Base-by-base conservation (phyloP, 2,113 vertebrate genomes). In the Festucalex cinctus region DNA sequence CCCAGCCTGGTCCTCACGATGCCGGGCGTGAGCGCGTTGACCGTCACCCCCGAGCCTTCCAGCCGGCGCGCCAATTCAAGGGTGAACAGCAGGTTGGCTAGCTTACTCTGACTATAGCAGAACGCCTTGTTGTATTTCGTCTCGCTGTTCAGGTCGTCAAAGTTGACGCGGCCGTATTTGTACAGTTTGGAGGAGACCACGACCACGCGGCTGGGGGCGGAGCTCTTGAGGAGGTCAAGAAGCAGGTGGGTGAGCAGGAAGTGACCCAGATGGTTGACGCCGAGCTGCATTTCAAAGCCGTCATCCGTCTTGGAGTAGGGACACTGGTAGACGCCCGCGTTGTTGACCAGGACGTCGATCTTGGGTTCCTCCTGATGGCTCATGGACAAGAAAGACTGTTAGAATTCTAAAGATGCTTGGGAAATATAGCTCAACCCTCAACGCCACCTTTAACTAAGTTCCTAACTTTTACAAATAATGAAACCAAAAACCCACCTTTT, bases 111-210 rank as follows among this genome's bases (percentile, higher is more conserved):
- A 76, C 94, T 96, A 53, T 98, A 98, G 79, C 91, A 94, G 88
- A 93, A 95, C 32, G 94, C 92, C 84, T 94, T 96, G 77, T 93
- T 89, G 81, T 97, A 98, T 82, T 70, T 93, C 13, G 80, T 79
- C 68, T 98, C 96, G 74, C 95, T 95, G 83, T 96, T 96, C 83
- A 97, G 84, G 86, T 98, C 95, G 19, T 97, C 93, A 63, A 98
- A 98, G 85, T 98, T 96, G 87, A 98, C 93, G 68, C 92, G 90
- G 70, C 96, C 96, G 0, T 96, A 94, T 84, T 98, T 98, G 87
- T 98, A 98, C 63, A 98, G 95, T 78, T 95, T 96, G 36, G 96
- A 98, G 65, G 96, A 96, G 51, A 98, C 95, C 1, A 98, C 92
- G 1, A 98, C 87, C 63, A 98, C 85, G 75, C 96, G 93, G 85